phyloP scores from a whole-genome alignment of 1,140 invertebrate genomes.

The Bradysia coprophila region DNA sequence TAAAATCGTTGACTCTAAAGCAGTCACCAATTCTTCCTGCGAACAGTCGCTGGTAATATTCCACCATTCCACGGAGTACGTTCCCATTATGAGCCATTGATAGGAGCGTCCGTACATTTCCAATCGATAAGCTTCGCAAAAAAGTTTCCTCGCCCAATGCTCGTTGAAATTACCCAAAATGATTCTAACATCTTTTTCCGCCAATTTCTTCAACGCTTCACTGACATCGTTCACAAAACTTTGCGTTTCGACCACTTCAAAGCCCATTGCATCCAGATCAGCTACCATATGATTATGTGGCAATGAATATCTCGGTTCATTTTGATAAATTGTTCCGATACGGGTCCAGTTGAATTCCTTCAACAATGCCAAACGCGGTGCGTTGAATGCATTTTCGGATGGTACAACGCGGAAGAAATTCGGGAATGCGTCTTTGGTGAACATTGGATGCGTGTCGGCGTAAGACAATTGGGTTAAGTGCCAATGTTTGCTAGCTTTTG shows the following conservation, averaged over 20 bases:
- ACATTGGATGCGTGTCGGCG: constrained; percentile 96
- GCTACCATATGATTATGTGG: constrained; percentile 84
- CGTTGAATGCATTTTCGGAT: constrained; percentile 90
- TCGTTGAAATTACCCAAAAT: constrained; percentile 95
- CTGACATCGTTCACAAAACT: constrained; percentile 85
- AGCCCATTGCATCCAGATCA: constrained; percentile 61
- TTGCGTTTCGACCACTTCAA: constrained; percentile 77
- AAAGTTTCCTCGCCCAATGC: constrained; percentile 79
- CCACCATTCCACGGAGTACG: constrained; percentile 68
- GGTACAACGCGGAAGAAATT: constrained; percentile 95
- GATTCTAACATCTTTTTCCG: constrained; percentile 85
- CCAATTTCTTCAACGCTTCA: constrained; percentile 64
- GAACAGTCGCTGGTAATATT: constrained; percentile 43
- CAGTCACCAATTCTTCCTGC: constrained; percentile 51
- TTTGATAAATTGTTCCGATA: constrained; percentile 94
- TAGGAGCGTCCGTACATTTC: constrained; percentile 84
- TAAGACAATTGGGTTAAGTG: constrained; percentile 92
- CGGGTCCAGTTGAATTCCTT: constrained; percentile 91
- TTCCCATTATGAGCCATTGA: constrained; percentile 93
- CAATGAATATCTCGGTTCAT: constrained; percentile 82
- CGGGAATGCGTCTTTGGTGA: constrained; percentile 82
- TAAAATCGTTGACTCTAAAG: constrained; percentile 78
- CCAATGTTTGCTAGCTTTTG: constrained; percentile 94
- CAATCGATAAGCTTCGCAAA: constrained; percentile 77
- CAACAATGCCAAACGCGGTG: constrained; percentile 71